Percentiles rank a stretch among this genome's conserved stretches.
Evolutionary conservation across 2,888 invertebrate genomes (phyloP).

Genomic region (Lithophane ornitopus): DNA sequence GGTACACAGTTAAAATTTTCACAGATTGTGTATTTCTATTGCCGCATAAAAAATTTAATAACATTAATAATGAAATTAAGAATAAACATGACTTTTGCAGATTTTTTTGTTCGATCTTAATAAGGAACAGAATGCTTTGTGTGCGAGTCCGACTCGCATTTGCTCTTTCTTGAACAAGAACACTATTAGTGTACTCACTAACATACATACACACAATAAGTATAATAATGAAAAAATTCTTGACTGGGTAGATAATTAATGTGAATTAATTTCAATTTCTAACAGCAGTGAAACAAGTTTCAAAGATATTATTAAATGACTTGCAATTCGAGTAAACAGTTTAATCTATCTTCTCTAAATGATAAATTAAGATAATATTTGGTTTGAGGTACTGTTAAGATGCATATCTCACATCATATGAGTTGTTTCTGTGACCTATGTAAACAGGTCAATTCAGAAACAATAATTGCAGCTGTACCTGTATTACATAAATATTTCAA

Average conservation of each 20-base stretch:
- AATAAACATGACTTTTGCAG: no score
- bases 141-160: no score
- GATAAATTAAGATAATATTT: not conserved
- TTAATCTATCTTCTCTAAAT: not conserved
- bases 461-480: not conserved
- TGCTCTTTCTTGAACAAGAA: slow-evolving; percentile 9
- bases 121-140: no score
- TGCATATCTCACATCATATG: not conserved
- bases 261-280: slow-evolving; percentile 37
- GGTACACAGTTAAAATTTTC: no score
- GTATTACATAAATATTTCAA: not conserved
- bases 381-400: not conserved
- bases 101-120: no score
- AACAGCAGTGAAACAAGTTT: not conserved
- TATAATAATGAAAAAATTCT: slow-evolving; percentile 24
- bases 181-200: slow-evolving; percentile 10
- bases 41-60: no score
- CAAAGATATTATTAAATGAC: slow-evolving; percentile 15
- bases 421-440: not conserved
- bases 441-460: not conserved
- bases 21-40: no score
- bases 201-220: not conserved
- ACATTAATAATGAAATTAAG: no score
- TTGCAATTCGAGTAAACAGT: not conserved
- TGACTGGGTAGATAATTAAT: slow-evolving; percentile 20